These are phyloP conservation scores for Pelodiscus sinensis DNA, from an alignment of 2,113 vertebrate species.

Conservation along the genomic window DNA sequence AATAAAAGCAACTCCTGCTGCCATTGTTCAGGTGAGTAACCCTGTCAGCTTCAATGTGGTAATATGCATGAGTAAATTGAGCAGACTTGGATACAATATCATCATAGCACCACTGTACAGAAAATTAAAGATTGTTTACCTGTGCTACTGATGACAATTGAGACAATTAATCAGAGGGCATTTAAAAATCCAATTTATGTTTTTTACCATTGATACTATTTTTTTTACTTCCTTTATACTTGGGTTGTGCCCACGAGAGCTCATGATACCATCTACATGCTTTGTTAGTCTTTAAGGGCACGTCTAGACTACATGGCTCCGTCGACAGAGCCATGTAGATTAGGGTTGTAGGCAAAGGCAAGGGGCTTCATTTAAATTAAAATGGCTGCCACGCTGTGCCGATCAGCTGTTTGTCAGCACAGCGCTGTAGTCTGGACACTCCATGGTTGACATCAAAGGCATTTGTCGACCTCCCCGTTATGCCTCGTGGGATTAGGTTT, in stretches of 20 bases:
- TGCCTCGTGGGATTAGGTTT: too few relatives aligned
- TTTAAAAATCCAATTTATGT: slow-evolving; percentile 35
- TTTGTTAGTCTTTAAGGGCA: too few relatives aligned
- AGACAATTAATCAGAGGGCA: slow-evolving; percentile 21
- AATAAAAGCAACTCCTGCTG: slow-evolving; percentile 43
- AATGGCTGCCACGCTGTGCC: too few relatives aligned
- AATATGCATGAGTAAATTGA: slow-evolving; percentile 22
- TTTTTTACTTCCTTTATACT: neutral
- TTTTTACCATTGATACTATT: neutral
- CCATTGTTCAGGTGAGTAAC: slow-evolving; percentile 44
- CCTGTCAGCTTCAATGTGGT: neutral
- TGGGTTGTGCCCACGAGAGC: neutral
- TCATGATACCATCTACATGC: too few relatives aligned
- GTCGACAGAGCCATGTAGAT: too few relatives aligned
- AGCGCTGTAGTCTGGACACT: too few relatives aligned
- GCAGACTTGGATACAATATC: slow-evolving; percentile 25
- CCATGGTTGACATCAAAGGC: too few relatives aligned
- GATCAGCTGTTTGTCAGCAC: too few relatives aligned
- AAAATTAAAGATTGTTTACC: slow-evolving; percentile 50
- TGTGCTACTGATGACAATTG: slow-evolving; percentile 47
- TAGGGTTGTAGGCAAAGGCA: too few relatives aligned
- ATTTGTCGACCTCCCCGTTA: too few relatives aligned
- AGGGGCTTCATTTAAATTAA: too few relatives aligned
- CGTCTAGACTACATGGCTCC: too few relatives aligned
- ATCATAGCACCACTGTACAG: slow-evolving; percentile 15